These are phyloP conservation scores for Drosophila ironensis DNA, from an alignment of 1,140 invertebrate genomes.

Conservation along the genomic window DNA sequence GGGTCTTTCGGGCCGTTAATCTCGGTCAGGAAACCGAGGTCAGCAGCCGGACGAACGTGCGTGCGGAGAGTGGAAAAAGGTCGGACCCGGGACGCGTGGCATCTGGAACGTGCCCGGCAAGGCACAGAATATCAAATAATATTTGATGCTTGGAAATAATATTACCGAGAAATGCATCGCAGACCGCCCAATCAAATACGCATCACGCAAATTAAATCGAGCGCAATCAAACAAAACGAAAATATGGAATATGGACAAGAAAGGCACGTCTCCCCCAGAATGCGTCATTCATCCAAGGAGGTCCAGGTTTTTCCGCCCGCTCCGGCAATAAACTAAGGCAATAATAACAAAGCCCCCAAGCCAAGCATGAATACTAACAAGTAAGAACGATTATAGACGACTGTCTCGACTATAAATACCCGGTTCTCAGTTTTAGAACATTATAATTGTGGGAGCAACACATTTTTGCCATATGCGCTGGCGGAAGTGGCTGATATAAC, in stretches of 20 bases:
- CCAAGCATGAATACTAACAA: conserved; percentile 4
- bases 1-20: conserved; percentile 35
- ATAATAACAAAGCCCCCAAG: conserved; percentile 17
- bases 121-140: conserved; percentile 14
- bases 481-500: too few species aligned
- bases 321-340: conserved; percentile 4
- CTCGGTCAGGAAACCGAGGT: conserved; percentile 32
- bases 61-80: conserved; percentile 14
- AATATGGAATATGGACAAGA: conserved; percentile 31
- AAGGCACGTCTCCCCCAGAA: conserved; percentile 38
- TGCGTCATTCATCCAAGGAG: not conserved
- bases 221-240: conserved; percentile 26
- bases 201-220: conserved; percentile 43
- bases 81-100: conserved; percentile 42
- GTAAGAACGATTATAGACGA: too few species aligned
- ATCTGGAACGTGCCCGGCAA: not conserved
- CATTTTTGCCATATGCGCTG: too few species aligned
- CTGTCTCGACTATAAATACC: too few species aligned
- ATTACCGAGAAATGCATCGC: conserved; percentile 42
- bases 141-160: conserved; percentile 15
- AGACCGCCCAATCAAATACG: conserved; percentile 32
- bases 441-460: too few species aligned
- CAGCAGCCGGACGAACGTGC: conserved; percentile 27
- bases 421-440: too few species aligned
- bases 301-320: conserved; percentile 4